These are phyloP conservation scores for Ernsta delagoae DNA, from an alignment of 2,888 invertebrate genomes.

Conservation along the genomic window DNA sequence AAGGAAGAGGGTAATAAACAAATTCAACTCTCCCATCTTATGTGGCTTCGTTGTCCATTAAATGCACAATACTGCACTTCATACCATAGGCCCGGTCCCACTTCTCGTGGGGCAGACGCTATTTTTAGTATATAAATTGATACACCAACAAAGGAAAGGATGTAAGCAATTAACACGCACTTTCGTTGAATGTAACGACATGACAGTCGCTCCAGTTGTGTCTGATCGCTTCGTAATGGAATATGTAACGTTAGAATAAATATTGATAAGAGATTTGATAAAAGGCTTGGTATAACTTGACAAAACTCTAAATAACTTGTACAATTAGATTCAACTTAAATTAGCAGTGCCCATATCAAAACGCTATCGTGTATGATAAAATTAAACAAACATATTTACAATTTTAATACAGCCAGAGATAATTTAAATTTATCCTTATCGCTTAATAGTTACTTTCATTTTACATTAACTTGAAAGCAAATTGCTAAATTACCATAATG, in stretches of 20 bases:
- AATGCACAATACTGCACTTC: slow-evolving; percentile 84
- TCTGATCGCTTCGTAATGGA: slow-evolving; percentile 11
- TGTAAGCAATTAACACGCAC: slow-evolving; percentile 79
- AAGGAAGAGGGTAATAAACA: slow-evolving; percentile 85
- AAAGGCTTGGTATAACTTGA: neutral
- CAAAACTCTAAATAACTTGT: neutral
- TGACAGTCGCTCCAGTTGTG: slow-evolving; percentile 9
- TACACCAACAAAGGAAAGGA: slow-evolving; percentile 80
- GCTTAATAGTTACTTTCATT: neutral
- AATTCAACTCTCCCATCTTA: slow-evolving; percentile 84
- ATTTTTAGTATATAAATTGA: slow-evolving; percentile 82
- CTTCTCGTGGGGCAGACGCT: slow-evolving; percentile 70
- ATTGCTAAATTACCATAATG: slow-evolving; percentile 35
- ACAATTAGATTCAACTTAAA: neutral
- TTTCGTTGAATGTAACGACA: slow-evolving; percentile 54
- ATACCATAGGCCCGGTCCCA: slow-evolving; percentile 66
- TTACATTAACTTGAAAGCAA: slow-evolving; percentile 5
- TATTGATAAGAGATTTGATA: slow-evolving; percentile 6
- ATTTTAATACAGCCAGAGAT: neutral
- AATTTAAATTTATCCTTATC: slow-evolving; percentile 10
- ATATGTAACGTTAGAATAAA: slow-evolving; percentile 2
- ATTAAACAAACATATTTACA: neutral
- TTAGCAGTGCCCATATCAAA: neutral
- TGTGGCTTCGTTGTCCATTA: slow-evolving; percentile 78
- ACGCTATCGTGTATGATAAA: neutral